Base-by-base conservation (phyloP, 2,113 vertebrate species). In the Rhinolophus sinicus region DNA sequence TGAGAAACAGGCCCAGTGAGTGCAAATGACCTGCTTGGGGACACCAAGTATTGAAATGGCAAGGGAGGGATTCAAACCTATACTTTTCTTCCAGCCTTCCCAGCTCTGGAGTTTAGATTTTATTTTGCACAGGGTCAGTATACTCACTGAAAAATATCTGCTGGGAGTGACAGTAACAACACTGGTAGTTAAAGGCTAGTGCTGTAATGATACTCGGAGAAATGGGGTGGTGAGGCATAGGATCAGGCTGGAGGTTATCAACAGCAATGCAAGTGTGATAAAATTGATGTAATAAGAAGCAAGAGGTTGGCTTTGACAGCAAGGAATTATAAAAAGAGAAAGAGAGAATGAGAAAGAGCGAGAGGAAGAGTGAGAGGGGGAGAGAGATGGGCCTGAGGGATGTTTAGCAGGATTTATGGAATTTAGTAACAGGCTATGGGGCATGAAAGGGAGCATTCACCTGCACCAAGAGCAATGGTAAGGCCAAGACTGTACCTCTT, bases 61-160 rank as follows among this genome's bases (percentile, higher is more conserved):
- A 56, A 60, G 94, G 26, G 18, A 50, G 18, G 38, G 64, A 73
- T 62, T 95, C 47, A 60, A 10, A 73, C 50, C 24, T 56, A 22
- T 13, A 26, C 15, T 73, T 60, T 64, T 40, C 70, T 44, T 18
- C 19, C 22, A 38, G 54, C 1, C 10, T 82, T 76, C 15, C 54
- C 10, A 62, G 28, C n/a, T 81, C 75, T 90, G 40, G 26, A 72
- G 67, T 64, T 84, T 56, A 60, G 38, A n/a, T 82, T 35, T 95
- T 82, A 22, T 18, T 89, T 76, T 62, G 81, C 60, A 88, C n/a
- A 82, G 19, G 40, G 2, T 70, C 21, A 19, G 8, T 78, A 28
- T 12, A 33, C 6, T 93, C 40, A 47, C 9, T 77, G 67, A 67
- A 58, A 76, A 30, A 56, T 54, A 44, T 47, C 65, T 95, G 4